These are phyloP conservation scores for Notodonta dromedarius DNA, from an alignment of 2,888 invertebrate species.

Conservation along the genomic window DNA sequence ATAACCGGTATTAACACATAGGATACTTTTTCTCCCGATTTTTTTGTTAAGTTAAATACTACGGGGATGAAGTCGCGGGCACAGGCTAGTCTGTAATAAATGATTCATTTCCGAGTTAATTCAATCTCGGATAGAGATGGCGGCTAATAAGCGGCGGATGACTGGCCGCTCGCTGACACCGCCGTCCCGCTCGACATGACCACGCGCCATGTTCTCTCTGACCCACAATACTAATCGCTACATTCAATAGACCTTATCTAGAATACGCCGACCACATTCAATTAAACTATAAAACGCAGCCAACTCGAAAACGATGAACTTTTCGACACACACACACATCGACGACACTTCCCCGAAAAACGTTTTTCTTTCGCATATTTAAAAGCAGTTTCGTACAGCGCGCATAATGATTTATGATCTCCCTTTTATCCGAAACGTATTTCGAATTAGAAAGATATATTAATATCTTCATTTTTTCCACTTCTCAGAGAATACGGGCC, in stretches of 20 bases:
- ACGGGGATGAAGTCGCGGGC: too few relatives aligned
- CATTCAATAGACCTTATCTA: slow-evolving; percentile 44
- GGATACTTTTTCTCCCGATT: too few relatives aligned
- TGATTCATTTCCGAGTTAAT: slow-evolving; percentile 72
- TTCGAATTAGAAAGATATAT: slow-evolving; percentile 84
- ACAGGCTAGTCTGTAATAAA: slow-evolving; percentile 71
- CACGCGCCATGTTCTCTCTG: slow-evolving; percentile 57
- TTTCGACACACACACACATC: slow-evolving; percentile 54
- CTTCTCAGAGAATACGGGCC: slow-evolving; percentile 79
- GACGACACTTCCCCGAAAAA: slow-evolving; percentile 69
- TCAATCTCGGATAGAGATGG: slow-evolving; percentile 70
- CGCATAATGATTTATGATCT: slow-evolving; percentile 79
- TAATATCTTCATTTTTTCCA: slow-evolving; percentile 84
- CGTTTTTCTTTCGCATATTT: slow-evolving; percentile 72
- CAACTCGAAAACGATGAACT: slow-evolving; percentile 17
- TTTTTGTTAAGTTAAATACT: too few relatives aligned
- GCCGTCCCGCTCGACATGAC: slow-evolving; percentile 45
- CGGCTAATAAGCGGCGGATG: slow-evolving; percentile 76
- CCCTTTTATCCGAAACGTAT: slow-evolving; percentile 82
- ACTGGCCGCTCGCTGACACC: slow-evolving; percentile 67
- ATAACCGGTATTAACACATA: too few relatives aligned
- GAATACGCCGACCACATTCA: slow-evolving; percentile 28
- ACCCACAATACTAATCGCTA: slow-evolving; percentile 53
- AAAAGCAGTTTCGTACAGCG: slow-evolving; percentile 68
- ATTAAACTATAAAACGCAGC: slow-evolving; percentile 20